Base-by-base conservation (phyloP, 2,797 vertebrate genomes). In the Urosaurus nigricauda region DNA sequence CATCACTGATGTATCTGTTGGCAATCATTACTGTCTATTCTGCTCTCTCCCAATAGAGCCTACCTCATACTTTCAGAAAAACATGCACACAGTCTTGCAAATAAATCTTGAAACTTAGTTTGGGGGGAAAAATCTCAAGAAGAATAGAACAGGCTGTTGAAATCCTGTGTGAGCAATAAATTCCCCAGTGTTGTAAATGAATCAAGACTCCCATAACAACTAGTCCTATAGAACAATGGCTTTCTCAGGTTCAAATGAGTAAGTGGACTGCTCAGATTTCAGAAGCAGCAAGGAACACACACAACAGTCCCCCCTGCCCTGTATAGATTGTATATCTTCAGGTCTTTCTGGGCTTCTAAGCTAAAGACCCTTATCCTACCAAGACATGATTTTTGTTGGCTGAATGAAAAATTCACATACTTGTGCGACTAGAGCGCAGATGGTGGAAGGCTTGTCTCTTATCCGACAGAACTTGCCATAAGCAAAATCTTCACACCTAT, bases 351-450 rank as follows among this genome's bases (percentile, higher is more conserved):
- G 2, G n/a, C 35, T 92, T 68, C 70, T 68, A 77, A n/a, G 58
- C 74, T 89, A 58, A 56, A 51, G 11, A 26, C 17, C 58, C 60
- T 68, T 90, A 58, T 78, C 37, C 11, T 88, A 68, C 60, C 17
- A 84, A 70, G 24, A 26, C 43, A 83, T 79, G 43, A 37, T 70
- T 29, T 47, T 26, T 40, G 6, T 80, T 80, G 43, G 24, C 26
- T 78, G 84, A 78, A 70, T 80, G 43, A 56, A 71, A 29, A 11
- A 58, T 17, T 70, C 35, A 87, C 32, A 53, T n/a, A 53, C n/a
- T 53, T 53, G 40, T 24, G n/a, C n/a, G n/a, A n/a, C n/a, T n/a
- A n/a, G n/a, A n/a, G n/a, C n/a, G n/a, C n/a, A n/a, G n/a, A n/a
- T n/a, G n/a, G n/a, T n/a, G n/a, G n/a, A n/a, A n/a, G n/a, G n/a